Base-by-base conservation (phyloP, 2,888 invertebrate genomes). In the Parascotia fuliginaria region DNA sequence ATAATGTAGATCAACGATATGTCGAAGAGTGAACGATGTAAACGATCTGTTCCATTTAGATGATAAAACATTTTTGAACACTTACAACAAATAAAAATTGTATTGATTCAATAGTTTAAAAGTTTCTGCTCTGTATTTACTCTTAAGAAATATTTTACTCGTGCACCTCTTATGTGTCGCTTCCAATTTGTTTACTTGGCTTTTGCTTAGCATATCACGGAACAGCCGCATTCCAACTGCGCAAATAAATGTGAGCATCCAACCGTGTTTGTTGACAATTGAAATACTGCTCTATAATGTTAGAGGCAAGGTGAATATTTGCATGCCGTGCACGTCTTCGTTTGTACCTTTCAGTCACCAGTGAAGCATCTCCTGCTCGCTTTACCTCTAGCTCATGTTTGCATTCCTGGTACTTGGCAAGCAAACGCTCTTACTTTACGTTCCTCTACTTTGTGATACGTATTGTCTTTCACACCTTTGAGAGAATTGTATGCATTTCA, bases 151-250 rank as follows among this genome's bases (percentile, higher is more conserved):
- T 73, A 74, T 74, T 76, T 76, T 76, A 73, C 74, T 72, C 70
- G 59, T 69, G 65, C 71, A 73, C 69, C 69, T 75, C 63, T 67
- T 61, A 70, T 77, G 75, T 74, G 79, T 76, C 78, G 73, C 76
- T 75, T 73, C 79, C 85, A 89, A 89, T 88, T 88, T 87, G 87
- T 89, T 89, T 87, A 79, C 84, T 82, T 80, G 81, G 81, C 85
- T 84, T 85, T 87, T 87, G 86, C 85, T 86, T 86, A 86, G 83
- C 89, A 87, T 87, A 90, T 88, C 83, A 82, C 79, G 75, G 80
- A 79, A 84, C 79, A 80, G 82, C 80, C 83, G 75, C 85, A 87
- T 88, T 85, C 84, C 81, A 69, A 79, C 81, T 78, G 60, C 64
- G 70, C 75, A 77, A 79, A 82, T 83, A 83, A 85, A 85, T 80